Percentiles rank a stretch among this genome's conserved stretches.
Evolutionary conservation across 2,888 invertebrate species (phyloP).

Genomic region (Polydrusus tereticollis): DNA sequence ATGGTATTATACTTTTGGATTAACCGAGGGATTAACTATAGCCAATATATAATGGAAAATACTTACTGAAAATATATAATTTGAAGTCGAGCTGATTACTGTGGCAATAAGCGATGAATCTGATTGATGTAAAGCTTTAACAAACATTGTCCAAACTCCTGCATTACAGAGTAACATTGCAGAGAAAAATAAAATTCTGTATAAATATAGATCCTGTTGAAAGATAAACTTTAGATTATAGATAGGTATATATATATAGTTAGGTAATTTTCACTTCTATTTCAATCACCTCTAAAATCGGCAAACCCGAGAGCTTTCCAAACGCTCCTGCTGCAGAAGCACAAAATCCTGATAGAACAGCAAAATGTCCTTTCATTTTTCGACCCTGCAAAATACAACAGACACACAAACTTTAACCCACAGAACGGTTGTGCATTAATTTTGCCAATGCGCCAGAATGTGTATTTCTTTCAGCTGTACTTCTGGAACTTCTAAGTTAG

Average conservation of each 20-base stretch:
- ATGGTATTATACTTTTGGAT: too few relatives aligned
- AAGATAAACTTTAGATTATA: conserved; percentile 15
- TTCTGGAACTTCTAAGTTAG: too few relatives aligned
- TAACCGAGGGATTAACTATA: too few relatives aligned
- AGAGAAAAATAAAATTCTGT: conserved; percentile 65
- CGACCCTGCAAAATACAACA: too few relatives aligned
- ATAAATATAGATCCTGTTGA: conserved; percentile 61
- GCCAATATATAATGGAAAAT: not conserved
- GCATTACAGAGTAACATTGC: conserved; percentile 74
- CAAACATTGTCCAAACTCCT: conserved; percentile 74
- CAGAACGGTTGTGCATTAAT: too few relatives aligned
- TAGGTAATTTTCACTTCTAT: not conserved
- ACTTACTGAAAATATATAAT: conserved; percentile 76
- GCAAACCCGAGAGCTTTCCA: conserved; percentile 74
- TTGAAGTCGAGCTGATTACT: conserved; percentile 74
- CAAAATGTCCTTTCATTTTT: conserved; percentile 59
- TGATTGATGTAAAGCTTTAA: conserved; percentile 72
- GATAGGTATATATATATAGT: too few relatives aligned
- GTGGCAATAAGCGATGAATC: conserved; percentile 74
- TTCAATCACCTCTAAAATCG: conserved; percentile 60
- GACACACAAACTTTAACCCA: too few relatives aligned
- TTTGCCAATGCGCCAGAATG: too few relatives aligned
- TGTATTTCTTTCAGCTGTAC: too few relatives aligned
- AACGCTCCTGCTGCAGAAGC: conserved; percentile 75
- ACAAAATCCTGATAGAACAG: conserved; percentile 73